phyloP scores from a whole-genome alignment of 2,888 invertebrate species.

The Tachina fera region DNA sequence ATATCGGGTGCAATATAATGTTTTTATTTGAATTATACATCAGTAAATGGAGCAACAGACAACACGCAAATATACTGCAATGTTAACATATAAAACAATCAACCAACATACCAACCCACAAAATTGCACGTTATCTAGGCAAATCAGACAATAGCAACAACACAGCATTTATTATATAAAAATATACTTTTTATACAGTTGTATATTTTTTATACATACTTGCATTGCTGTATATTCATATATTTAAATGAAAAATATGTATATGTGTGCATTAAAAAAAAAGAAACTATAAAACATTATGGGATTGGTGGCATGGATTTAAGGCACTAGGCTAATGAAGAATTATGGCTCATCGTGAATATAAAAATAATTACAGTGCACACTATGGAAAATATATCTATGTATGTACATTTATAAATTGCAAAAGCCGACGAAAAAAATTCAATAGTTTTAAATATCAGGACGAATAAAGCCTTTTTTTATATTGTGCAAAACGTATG shows the following conservation, averaged over 20 bases:
- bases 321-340: slow-evolving; percentile 81
- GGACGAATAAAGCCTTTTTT: not conserved
- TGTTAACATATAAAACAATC: slow-evolving; percentile 61
- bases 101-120: slow-evolving; percentile 34
- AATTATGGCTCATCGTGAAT: slow-evolving; percentile 77
- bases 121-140: slow-evolving; percentile 22
- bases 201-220: slow-evolving; percentile 1
- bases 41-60: slow-evolving; percentile 64
- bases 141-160: slow-evolving; percentile 40
- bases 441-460: slow-evolving; percentile 9
- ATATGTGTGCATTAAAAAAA: slow-evolving; percentile 23
- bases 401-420: not conserved
- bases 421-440: slow-evolving; percentile 5
- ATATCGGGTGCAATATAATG: slow-evolving; percentile 8
- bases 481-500: not conserved
- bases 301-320: slow-evolving; percentile 70
- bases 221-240: not conserved
- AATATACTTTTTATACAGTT: slow-evolving; percentile 20
- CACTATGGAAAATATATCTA: slow-evolving; percentile 9
- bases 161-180: slow-evolving; percentile 39
- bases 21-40: slow-evolving; percentile 5
- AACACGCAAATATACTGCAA: slow-evolving; percentile 69
- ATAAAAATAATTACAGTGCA: slow-evolving; percentile 59
- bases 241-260: not conserved
- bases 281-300: slow-evolving; percentile 23